Conservation (phyloP, 2,797 vertebrate species). For the Lindbergichthys nudifrons region DNA sequence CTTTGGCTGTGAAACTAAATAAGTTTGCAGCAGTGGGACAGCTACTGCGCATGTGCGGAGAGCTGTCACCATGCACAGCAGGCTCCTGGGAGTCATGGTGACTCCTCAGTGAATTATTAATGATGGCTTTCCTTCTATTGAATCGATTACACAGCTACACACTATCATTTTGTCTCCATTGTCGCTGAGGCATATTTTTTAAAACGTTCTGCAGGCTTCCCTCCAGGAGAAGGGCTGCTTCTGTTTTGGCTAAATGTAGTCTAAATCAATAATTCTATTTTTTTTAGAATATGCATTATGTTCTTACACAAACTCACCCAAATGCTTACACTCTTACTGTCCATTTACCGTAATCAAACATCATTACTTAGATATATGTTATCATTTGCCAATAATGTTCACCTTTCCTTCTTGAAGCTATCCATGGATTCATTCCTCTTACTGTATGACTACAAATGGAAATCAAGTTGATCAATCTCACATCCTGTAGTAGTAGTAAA, state of each 20-base stretch:
- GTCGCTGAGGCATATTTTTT: neutral
- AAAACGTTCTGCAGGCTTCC: neutral
- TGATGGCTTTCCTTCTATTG: constrained; percentile 25
- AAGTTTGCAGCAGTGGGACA: neutral
- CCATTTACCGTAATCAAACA: neutral
- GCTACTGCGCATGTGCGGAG: constrained; percentile 31
- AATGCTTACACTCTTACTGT: neutral
- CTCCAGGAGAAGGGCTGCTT: neutral
- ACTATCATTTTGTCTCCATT: neutral
- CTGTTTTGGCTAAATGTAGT: neutral
- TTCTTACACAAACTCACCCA: neutral
- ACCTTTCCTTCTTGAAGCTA: neutral
- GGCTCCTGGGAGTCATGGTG: constrained; percentile 54
- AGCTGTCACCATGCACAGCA: constrained; percentile 21
- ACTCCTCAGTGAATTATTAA: constrained; percentile 57
- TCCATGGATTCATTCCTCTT: neutral
- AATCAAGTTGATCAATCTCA: neutral
- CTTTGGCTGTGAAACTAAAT: neutral
- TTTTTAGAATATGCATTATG: neutral
- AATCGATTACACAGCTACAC: constrained; percentile 7
- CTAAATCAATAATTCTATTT: neutral
- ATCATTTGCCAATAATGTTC: neutral
- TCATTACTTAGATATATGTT: neutral
- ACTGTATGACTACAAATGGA: neutral
- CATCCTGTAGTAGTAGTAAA: neutral